phyloP scores from a whole-genome alignment of 2,888 invertebrate species.

The Thereva nobilitata region DNA sequence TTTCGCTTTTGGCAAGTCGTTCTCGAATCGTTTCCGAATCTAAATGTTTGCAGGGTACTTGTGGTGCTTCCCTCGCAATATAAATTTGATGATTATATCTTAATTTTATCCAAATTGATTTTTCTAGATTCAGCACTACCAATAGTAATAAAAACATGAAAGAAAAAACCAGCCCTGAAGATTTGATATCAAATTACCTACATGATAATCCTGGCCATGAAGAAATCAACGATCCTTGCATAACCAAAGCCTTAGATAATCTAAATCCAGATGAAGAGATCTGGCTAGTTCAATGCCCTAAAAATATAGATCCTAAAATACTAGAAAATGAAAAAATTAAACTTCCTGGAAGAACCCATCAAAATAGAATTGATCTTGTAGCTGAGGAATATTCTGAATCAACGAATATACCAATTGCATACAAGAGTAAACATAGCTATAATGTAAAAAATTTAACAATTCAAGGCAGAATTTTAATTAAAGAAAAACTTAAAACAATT shows the following conservation, averaged over 20 bases:
- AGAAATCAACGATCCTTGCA: too few relatives aligned
- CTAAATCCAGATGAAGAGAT: constrained; percentile 5
- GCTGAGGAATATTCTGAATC: constrained; percentile 6
- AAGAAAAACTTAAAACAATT: constrained; percentile 5
- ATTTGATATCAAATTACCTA: too few relatives aligned
- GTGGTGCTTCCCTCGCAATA: too few relatives aligned
- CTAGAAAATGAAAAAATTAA: constrained; percentile 16
- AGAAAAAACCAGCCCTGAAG: too few relatives aligned
- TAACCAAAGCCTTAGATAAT: background rate
- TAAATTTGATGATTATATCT: too few relatives aligned
- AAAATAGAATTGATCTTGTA: background rate
- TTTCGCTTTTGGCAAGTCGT: too few relatives aligned
- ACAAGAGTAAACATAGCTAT: background rate
- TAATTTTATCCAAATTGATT: too few relatives aligned
- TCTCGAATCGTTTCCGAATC: too few relatives aligned
- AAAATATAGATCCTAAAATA: background rate
- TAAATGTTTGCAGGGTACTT: too few relatives aligned
- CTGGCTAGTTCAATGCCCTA: constrained; percentile 23
- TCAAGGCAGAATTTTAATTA: constrained; percentile 16
- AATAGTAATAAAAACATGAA: too few relatives aligned
- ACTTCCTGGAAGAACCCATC: constrained; percentile 13
- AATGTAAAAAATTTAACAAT: background rate
- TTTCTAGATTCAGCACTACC: too few relatives aligned
- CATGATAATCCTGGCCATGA: too few relatives aligned
- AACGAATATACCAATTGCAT: background rate